Conservation (phyloP, 2,797 vertebrate species). For the Poeciliopsis turneri region DNA sequence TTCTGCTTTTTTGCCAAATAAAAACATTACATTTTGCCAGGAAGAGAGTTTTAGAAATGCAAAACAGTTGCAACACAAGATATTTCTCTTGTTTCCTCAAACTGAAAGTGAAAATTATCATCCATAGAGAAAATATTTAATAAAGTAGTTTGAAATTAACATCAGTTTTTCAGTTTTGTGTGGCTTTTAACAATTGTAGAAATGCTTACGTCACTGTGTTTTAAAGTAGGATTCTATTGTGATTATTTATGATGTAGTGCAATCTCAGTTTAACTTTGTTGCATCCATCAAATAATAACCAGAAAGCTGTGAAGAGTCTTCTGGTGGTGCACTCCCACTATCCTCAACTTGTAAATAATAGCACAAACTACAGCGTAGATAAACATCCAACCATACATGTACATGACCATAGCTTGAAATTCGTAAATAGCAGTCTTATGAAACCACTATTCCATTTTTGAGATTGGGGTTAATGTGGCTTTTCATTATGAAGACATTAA, state of each 20-base stretch:
- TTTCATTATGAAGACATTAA: background rate
- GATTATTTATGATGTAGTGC: background rate
- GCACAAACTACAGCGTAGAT: background rate
- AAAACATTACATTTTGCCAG: background rate
- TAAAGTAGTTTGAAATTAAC: background rate
- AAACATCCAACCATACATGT: background rate
- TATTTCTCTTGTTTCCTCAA: background rate
- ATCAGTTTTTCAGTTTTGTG: no score
- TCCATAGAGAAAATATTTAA: background rate
- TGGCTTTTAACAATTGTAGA: no score
- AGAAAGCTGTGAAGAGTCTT: background rate
- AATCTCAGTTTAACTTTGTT: background rate
- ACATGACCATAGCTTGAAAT: background rate
- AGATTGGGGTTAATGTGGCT: background rate
- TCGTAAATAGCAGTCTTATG: background rate
- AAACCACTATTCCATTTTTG: background rate
- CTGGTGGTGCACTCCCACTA: background rate
- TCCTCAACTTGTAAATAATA: background rate
- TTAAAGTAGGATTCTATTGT: no score
- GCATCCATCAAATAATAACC: background rate
- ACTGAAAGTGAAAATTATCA: background rate
- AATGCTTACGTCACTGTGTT: no score
- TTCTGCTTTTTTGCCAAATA: background rate
- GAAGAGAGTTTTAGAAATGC: background rate
- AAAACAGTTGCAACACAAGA: background rate